A percentile compares a stretch with the other conserved stretches of the same genome.
These are phyloP conservation scores for Xestia xanthographa DNA, from an alignment of 2,888 invertebrate species.

Conservation along the genomic window DNA sequence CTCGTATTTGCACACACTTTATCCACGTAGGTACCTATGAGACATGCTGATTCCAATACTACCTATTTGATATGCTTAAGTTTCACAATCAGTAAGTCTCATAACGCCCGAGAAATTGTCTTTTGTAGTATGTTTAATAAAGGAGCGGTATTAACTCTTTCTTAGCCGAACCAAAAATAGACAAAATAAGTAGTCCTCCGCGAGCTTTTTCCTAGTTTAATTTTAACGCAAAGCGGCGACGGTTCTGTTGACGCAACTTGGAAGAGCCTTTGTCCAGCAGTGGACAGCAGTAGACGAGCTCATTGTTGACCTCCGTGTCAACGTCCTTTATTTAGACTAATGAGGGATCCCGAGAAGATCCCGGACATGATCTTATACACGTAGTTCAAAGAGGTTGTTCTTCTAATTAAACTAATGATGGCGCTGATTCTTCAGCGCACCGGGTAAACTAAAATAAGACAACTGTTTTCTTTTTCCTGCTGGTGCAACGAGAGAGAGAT, in stretches of 20 bases:
- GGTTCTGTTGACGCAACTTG: constrained; percentile 23
- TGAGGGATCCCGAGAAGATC: constrained; percentile 17
- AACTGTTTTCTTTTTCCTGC: constrained; percentile 14
- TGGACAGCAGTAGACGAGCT: constrained; percentile 2
- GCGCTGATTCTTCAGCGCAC: constrained; percentile 13
- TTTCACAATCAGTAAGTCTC: constrained; percentile 2
- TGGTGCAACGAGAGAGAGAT: not conserved
- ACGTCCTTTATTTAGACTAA: constrained; percentile 44
- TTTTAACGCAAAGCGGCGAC: constrained; percentile 17
- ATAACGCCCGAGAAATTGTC: constrained; percentile 3
- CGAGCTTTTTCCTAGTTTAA: constrained; percentile 13
- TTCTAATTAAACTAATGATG: constrained; percentile 39
- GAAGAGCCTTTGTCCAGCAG: constrained; percentile 32
- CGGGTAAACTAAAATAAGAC: constrained; percentile 18
- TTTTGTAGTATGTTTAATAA: not conserved
- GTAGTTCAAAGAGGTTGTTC: constrained; percentile 15
- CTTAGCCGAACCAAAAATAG: not conserved
- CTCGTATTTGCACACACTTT: not conserved
- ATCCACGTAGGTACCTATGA: not conserved
- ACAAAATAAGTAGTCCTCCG: not conserved
- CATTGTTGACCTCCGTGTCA: constrained; percentile 27
- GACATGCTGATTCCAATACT: not conserved
- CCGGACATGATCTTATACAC: constrained; percentile 36
- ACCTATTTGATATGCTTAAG: not conserved
- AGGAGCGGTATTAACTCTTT: not conserved